Percentiles rank a stretch among this genome's conserved stretches.
Evolutionary conservation across 2,113 vertebrate genomes (phyloP).

Genomic region (Eretmochelys imbricata): DNA sequence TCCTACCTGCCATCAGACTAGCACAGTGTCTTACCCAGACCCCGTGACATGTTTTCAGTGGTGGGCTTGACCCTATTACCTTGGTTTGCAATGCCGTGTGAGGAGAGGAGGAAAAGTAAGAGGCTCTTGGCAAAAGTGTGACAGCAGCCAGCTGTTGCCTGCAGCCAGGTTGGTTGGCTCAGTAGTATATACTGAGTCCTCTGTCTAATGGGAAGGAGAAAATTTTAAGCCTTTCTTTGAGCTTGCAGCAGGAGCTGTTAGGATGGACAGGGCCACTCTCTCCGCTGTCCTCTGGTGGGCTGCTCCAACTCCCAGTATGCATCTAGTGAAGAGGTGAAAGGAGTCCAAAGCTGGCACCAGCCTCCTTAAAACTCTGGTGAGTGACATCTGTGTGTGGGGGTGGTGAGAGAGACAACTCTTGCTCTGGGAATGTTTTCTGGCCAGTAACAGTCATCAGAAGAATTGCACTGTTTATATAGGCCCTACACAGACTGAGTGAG

Average conservation of each 20-base stretch:
- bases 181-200: neutral
- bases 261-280: neutral
- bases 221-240: neutral
- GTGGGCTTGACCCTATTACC: neutral
- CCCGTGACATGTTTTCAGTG: neutral
- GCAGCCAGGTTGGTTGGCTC: neutral
- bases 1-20: neutral
- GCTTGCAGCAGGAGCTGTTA: neutral
- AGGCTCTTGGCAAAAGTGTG: neutral
- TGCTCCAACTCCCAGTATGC: neutral
- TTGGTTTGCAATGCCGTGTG: neutral
- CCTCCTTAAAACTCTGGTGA: neutral
- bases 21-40: too few species aligned
- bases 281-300: neutral
- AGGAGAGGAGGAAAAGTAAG: too few species aligned
- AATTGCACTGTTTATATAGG: too few species aligned
- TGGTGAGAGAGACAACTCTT: neutral
- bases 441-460: neutral
- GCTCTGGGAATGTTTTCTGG: neutral
- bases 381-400: neutral
- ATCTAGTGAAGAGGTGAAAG: neutral
- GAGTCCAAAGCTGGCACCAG: too few species aligned
- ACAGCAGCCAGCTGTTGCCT: neutral
- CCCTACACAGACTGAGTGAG: neutral
- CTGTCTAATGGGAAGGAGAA: neutral